Percentiles rank a stretch among this genome's conserved stretches.
phyloP scores from a whole-genome alignment of 2,888 invertebrate species.

The Conus canariensis region DNA sequence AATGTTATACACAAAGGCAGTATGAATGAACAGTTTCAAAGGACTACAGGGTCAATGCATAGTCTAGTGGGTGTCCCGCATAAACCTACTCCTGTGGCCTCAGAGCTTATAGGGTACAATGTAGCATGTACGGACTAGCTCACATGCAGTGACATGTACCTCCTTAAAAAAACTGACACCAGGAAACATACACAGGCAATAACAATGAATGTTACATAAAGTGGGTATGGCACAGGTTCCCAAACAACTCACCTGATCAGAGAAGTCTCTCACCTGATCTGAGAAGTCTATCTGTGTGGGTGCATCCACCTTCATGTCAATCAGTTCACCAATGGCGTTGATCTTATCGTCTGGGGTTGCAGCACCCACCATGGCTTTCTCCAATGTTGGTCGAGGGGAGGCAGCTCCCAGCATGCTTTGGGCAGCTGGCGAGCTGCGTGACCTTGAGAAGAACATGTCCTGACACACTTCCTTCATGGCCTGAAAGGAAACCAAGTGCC shows the following conservation, averaged over 20 bases:
- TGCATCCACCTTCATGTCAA: constrained; percentile 71
- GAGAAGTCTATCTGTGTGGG: constrained; percentile 42
- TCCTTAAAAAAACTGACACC: not conserved
- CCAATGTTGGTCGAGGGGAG: constrained; percentile 65
- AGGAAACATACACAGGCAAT: not conserved
- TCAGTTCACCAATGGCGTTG: constrained; percentile 68
- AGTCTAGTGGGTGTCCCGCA: too few species aligned
- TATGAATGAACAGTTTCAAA: too few species aligned
- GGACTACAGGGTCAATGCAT: too few species aligned
- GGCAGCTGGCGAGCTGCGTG: constrained; percentile 63
- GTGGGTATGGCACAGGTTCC: too few species aligned
- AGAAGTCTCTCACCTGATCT: constrained; percentile 12
- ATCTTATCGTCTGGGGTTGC: constrained; percentile 65
- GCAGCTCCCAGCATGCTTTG: constrained; percentile 58
- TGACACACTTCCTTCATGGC: constrained; percentile 75
- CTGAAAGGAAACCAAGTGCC: constrained; percentile 54
- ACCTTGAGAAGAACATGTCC: constrained; percentile 77
- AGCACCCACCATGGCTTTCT: constrained; percentile 66
- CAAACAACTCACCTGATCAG: too few species aligned
- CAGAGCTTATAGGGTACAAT: too few species aligned
- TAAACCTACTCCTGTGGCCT: too few species aligned
- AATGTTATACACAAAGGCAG: too few species aligned
- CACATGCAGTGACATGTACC: too few species aligned
- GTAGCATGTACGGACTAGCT: too few species aligned
- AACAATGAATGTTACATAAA: not conserved